Base-by-base conservation (phyloP, 2,113 vertebrate genomes). In the Oreochromis aureus region DNA sequence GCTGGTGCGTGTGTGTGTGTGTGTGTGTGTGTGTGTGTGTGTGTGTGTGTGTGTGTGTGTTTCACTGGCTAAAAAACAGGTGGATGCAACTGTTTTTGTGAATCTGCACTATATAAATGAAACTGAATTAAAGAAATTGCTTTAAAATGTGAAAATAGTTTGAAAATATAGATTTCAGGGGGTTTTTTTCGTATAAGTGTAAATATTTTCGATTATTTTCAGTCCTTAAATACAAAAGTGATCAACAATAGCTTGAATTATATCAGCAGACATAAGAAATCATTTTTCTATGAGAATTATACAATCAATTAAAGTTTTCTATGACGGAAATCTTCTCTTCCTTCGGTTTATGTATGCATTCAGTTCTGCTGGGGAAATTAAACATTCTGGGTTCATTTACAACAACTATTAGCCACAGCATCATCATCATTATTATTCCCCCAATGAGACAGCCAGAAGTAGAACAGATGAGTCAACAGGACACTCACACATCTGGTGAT, bases 401-500 rank as follows among this genome's bases (percentile, higher is more conserved):
- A 63, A 63, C 59, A 34, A 19, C 59, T 63, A 34, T 39, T 71
- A 34, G 44, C 55, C 41, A 22, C 71, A 32, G 27, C 46, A 51
- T 41, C 63, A 36, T 76, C 51, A 3, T 32, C 69, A 36, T 32
- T 61, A 36, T 79, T 85, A 85, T 83, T 84, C 82, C 48, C 78
- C 24, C 58, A 27, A 41, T 6, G 10, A 54, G 56, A 78, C 84
- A 36, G 82, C 46, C 71, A 51, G 46, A 56, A 87, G 71, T 41
- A 55, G 81, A 46, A 46, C 27, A 81, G 30, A 85, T 84, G 85
- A 90, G 86, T 91, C 86, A 79, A 89, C 48, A 55, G 66, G 1
- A 2, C 32, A 51, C 81, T 85, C 48, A 16, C 27, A 39, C 36
- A 83, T 69, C 32, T 87, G 80, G n/a, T 73, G 81, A 79, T 27